These are phyloP conservation scores for Hippolais icterina DNA, from an alignment of 2,113 vertebrate species.

Conservation along the genomic window DNA sequence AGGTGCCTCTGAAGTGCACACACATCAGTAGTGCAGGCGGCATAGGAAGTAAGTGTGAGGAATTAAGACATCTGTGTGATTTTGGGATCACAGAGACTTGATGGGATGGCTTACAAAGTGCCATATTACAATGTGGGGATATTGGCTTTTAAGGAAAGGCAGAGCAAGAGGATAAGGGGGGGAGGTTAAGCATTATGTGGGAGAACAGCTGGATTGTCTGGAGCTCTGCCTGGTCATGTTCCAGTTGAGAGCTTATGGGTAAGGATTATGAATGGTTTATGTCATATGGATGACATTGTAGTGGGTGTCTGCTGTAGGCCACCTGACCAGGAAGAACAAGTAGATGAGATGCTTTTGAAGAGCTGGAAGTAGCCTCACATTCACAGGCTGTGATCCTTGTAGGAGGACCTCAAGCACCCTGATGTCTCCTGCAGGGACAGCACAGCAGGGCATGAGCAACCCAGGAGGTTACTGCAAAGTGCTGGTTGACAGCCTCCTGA, in stretches of 20 bases:
- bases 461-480: neutral
- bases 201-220: neutral
- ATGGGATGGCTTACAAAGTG: neutral
- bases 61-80: neutral
- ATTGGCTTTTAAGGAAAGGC: neutral
- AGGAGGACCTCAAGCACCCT: neutral
- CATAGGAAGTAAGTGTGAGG: neutral
- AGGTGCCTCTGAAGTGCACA: neutral
- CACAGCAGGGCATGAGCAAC: fast-evolving
- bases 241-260: neutral
- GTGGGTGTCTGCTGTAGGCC: neutral
- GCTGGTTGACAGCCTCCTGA: neutral
- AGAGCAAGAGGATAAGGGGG: neutral
- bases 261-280: neutral
- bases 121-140: neutral
- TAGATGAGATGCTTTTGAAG: neutral
- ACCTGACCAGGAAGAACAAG: neutral
- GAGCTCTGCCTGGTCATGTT: neutral
- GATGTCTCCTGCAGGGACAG: neutral
- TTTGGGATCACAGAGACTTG: fast-evolving
- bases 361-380: neutral
- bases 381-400: fast-evolving
- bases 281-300: neutral
- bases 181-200: neutral
- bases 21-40: neutral